These are phyloP conservation scores for Synanthedon formicaeformis DNA, from an alignment of 2,888 invertebrate species.

Conservation along the genomic window DNA sequence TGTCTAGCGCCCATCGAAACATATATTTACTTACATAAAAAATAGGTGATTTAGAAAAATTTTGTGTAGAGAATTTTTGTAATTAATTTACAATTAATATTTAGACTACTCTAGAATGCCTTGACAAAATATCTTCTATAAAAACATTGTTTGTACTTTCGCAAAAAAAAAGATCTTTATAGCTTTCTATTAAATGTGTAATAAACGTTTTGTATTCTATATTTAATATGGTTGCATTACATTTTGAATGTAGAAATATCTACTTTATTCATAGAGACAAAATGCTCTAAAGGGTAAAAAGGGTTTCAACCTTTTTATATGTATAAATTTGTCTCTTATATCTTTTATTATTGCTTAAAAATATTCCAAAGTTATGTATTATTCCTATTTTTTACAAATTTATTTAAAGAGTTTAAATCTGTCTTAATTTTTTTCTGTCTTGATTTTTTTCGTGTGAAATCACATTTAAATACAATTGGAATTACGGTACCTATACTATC, in stretches of 20 bases:
- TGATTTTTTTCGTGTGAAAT: too few relatives aligned
- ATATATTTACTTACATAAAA: conserved; percentile 3
- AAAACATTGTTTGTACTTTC: background rate
- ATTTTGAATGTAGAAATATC: background rate
- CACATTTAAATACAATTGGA: conserved; percentile 2
- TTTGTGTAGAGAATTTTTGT: conserved; percentile 2
- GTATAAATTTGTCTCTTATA: too few relatives aligned
- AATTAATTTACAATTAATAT: background rate
- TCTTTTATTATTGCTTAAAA: too few relatives aligned
- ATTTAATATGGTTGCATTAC: background rate
- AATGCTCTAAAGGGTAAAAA: too few relatives aligned
- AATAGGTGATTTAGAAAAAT: conserved; percentile 5
- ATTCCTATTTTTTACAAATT: too few relatives aligned
- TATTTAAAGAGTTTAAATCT: too few relatives aligned
- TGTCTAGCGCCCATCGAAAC: background rate
- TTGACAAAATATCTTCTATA: conserved; percentile 4
- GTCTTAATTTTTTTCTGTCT: too few relatives aligned
- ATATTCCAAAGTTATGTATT: too few relatives aligned
- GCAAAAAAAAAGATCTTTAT: background rate
- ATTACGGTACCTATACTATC: conserved; percentile 39
- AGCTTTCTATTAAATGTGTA: conserved; percentile 4
- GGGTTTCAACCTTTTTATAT: too few relatives aligned
- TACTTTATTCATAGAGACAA: background rate
- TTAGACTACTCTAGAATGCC: conserved; percentile 2
- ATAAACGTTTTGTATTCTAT: background rate